These are phyloP conservation scores for Lypha dubia DNA, from an alignment of 2,888 invertebrate species.

Conservation along the genomic window DNA sequence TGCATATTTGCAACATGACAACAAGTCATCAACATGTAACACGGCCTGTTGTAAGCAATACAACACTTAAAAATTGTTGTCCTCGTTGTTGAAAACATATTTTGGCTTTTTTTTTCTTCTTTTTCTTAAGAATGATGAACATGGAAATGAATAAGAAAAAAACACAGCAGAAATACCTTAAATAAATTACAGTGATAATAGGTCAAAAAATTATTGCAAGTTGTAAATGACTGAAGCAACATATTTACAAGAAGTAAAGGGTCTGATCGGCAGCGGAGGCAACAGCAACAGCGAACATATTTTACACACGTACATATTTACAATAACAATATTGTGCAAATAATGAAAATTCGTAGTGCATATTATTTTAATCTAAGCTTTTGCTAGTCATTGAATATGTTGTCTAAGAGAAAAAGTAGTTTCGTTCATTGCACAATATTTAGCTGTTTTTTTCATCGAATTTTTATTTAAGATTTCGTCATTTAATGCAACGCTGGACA, in stretches of 20 bases:
- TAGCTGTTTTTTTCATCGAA: too few species aligned
- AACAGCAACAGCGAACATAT: not conserved
- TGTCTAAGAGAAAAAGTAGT: conserved; percentile 1
- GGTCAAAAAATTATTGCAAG: conserved; percentile 67
- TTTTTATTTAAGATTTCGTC: too few species aligned
- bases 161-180: conserved; percentile 53
- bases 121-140: conserved; percentile 49
- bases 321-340: conserved; percentile 37
- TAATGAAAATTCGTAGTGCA: conserved; percentile 30
- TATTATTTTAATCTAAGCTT: conserved; percentile 50
- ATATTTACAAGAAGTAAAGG: conserved; percentile 51
- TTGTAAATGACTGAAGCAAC: conserved; percentile 46
- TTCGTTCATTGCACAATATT: not conserved
- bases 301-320: not conserved
- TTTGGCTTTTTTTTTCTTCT: conserved; percentile 23
- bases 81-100: conserved; percentile 21
- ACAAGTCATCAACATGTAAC: conserved; percentile 63
- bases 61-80: conserved; percentile 32
- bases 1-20: conserved; percentile 60
- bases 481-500: too few species aligned
- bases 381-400: conserved; percentile 15
- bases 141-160: not conserved
- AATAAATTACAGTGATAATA: conserved; percentile 72
- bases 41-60: conserved; percentile 38
- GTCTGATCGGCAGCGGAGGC: conserved; percentile 21